Evolutionary conservation across 2,888 invertebrate species (phyloP), one percentile per base, ranked within the genome.

Genomic region (Stenodera caucasica): DNA sequence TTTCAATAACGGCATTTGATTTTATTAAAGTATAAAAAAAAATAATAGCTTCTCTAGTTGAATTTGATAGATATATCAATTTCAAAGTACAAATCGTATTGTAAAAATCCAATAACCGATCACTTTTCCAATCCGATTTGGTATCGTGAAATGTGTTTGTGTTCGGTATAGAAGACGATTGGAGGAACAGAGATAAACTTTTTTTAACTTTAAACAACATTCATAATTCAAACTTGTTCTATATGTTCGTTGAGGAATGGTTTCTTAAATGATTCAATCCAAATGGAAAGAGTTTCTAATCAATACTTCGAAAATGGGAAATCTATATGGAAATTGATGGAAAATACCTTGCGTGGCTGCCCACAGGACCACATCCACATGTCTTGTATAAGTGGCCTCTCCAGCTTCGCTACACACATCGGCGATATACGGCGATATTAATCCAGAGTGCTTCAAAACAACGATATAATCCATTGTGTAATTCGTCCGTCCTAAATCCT

Each of bases 381-480:
- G 87, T 60, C 92, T 84, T 35, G 93, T 88, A 76, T 89, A 94
- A 2, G 92, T 90, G 55, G 88, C 85, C 59, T 89, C 89, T 26
- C 84, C 82, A 8, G 96, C 95, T 75, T 92, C 88, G 0, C 85
- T 83, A 76, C 96, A 96, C 69, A 94, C 83, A 9, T 86, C 83
- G 26, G 86, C 85, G 60, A 95, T 86, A 69, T 94, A 90, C 21
- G 87, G 85, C 32, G 91, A 90, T 66, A 94, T 87, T 58, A 89
- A 83, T 62, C 84, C 83, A 9, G 90, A 86, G 72, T 87, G 85
- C 57, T 86, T 84, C 51, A 90, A 80, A 70, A 90, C 86, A 29
- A 96, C 86, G 82, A 90, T 88, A 56, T 93, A 88, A 70, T 94
- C 93, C 84, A 96, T 89, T 3, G 91, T 90, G 68, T 89, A 89